Conservation (phyloP, 2,888 invertebrate genomes). For the Patella caerulea region DNA sequence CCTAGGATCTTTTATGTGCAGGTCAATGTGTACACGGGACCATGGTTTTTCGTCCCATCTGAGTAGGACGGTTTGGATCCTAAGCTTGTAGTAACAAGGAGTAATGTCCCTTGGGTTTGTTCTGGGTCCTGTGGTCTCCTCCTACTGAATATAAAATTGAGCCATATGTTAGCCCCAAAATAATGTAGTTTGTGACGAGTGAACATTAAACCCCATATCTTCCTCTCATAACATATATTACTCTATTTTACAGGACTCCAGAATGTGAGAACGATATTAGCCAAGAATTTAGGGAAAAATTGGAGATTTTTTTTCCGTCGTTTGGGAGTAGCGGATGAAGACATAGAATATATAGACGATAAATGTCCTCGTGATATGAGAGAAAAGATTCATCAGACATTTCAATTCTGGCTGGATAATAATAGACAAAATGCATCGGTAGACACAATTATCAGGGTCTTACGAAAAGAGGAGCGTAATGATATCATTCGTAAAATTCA, state of each 20-base stretch:
- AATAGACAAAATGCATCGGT: neutral
- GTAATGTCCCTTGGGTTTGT: too few relatives aligned
- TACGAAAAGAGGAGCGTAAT: neutral
- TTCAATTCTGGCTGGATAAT: neutral
- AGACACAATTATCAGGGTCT: neutral
- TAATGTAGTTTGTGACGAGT: too few relatives aligned
- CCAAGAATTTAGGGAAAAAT: neutral
- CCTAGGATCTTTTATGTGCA: too few relatives aligned
- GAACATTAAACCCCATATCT: too few relatives aligned
- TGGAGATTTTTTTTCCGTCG: neutral
- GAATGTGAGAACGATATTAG: neutral
- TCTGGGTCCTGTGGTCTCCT: too few relatives aligned
- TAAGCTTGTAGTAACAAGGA: too few relatives aligned
- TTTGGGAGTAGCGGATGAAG: neutral
- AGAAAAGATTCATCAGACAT: neutral
- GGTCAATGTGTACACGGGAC: too few relatives aligned
- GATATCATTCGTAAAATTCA: neutral
- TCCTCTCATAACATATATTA: too few relatives aligned
- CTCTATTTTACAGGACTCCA: neutral
- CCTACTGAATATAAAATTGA: too few relatives aligned
- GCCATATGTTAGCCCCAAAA: too few relatives aligned
- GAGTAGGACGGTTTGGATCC: too few relatives aligned
- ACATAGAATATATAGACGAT: neutral
- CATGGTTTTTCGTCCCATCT: too few relatives aligned
- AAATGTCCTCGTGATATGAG: neutral